Conservation (phyloP, 1,140 invertebrate species). For the Drosophila sechellia region DNA sequence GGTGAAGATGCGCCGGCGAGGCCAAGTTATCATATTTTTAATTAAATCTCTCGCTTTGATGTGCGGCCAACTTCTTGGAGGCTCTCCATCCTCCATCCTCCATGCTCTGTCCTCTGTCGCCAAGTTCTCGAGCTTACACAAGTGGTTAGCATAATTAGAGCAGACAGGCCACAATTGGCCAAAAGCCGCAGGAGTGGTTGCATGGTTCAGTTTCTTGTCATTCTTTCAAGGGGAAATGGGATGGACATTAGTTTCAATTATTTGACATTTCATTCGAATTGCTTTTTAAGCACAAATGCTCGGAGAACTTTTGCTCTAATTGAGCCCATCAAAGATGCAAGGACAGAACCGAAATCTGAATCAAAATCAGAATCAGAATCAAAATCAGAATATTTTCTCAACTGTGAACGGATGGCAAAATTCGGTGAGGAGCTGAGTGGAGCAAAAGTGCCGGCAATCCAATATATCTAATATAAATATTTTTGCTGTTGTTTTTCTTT, state of each 20-base stretch:
- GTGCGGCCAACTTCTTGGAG: slow-evolving; percentile 30
- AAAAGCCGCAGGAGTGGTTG: slow-evolving; percentile 19
- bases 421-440: neutral
- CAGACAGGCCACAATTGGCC: slow-evolving; percentile 40
- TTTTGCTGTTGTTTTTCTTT: slow-evolving; percentile 76
- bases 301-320: slow-evolving; percentile 35
- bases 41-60: slow-evolving; percentile 76
- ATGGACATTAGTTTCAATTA: slow-evolving; percentile 51
- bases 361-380: no score
- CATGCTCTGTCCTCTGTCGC: neutral
- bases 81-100: neutral
- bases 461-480: slow-evolving; percentile 83
- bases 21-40: slow-evolving; percentile 75
- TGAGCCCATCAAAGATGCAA: slow-evolving; percentile 47
- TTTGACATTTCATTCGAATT: slow-evolving; percentile 62
- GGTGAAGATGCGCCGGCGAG: slow-evolving; percentile 10
- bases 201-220: neutral
- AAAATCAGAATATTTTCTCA: slow-evolving; percentile 27
- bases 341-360: neutral
- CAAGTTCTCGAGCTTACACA: slow-evolving; percentile 30
- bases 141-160: slow-evolving; percentile 51
- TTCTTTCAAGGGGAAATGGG: no score
- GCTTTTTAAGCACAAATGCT: slow-evolving; percentile 57
- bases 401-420: slow-evolving; percentile 25
- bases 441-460: slow-evolving; percentile 35